Base-by-base conservation (phyloP, 2,113 vertebrate genomes). In the Cryptotis parvus region DNA sequence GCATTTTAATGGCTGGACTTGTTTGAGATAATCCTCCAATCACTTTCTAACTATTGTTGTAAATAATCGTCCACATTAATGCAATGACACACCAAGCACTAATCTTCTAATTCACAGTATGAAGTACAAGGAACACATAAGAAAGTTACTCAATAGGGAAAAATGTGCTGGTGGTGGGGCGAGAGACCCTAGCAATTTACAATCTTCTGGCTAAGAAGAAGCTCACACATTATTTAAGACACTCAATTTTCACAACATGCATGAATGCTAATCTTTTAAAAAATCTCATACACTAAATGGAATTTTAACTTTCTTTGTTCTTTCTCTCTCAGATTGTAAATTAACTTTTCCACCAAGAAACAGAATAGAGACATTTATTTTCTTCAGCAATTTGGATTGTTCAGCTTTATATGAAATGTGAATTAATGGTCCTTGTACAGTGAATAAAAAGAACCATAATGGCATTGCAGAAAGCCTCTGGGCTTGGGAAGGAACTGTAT, bases 341-440 rank as follows among this genome's bases (percentile, higher is more conserved):
- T 97, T 97, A 97, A 96, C 92, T 96, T 97, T 90, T 89, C 29
- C 49, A 41, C 82, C 65, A 96, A 94, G 94, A 96, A 96, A 97
- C 93, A 77, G 84, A 97, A 96, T 95, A 92, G 93, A 96, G 88
- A 87, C 61, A 87, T 97, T 97, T 96, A 97, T 97, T 97, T 97
- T 96, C 95, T 96, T 95, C 95, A 96, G 82, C 87, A 96, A 93
- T 96, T 94, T 97, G 93, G 45, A 75, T 90, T 87, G 83, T 88
- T 97, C 76, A 91, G 1, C 87, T 95, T 92, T 94, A 95, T 82
- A 94, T 86, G 81, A 88, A 94, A 82, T 79, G 77, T 82, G 93
- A 96, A 96, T 96, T 96, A 97, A 97, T 95, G 70, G 78, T 69
- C 72, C 75, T 95, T 85, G 68, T 84, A 72, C 26, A 55, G 85